Percentiles rank a stretch among this genome's conserved stretches.
These are phyloP conservation scores for Salticus scenicus DNA, from an alignment of 2,888 invertebrate genomes.

Conservation along the genomic window DNA sequence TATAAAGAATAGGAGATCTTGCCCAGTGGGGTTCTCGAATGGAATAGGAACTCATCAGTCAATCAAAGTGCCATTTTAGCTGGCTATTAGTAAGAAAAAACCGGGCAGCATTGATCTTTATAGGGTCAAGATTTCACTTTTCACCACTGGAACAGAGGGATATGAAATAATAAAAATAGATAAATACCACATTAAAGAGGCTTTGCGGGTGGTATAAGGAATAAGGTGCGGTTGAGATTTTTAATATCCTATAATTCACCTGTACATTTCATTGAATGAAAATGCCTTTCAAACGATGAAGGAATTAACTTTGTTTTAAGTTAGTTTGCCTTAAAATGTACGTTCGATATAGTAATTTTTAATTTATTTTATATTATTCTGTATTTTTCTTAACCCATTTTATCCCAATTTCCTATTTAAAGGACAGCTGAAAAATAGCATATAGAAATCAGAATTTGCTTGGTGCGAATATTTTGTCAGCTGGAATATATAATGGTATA, in stretches of 20 bases:
- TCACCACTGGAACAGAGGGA: not conserved
- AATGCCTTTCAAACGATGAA: not conserved
- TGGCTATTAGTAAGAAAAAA: constrained; percentile 53
- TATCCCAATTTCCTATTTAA: too few relatives aligned
- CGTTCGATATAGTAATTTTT: too few relatives aligned
- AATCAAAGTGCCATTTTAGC: constrained; percentile 60
- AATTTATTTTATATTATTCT: too few relatives aligned
- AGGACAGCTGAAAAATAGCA: too few relatives aligned
- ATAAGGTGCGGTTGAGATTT: constrained; percentile 20
- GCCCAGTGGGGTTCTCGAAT: constrained; percentile 3
- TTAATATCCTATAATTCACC: constrained; percentile 7
- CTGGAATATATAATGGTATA: too few relatives aligned
- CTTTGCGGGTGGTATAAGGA: constrained; percentile 44
- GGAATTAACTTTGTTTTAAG: not conserved
- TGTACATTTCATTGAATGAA: not conserved
- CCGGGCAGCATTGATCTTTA: constrained; percentile 27
- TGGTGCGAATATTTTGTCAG: too few relatives aligned
- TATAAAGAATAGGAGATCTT: not conserved
- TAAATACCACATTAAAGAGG: constrained; percentile 1
- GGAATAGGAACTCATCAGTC: constrained; percentile 55
- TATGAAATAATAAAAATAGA: constrained; percentile 13
- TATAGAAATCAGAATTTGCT: too few relatives aligned
- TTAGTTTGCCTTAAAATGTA: too few relatives aligned
- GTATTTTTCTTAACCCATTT: too few relatives aligned
- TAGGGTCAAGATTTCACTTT: constrained; percentile 53